Conservation (phyloP, 1,140 invertebrate genomes). For the Drosophila micromelanica region DNA sequence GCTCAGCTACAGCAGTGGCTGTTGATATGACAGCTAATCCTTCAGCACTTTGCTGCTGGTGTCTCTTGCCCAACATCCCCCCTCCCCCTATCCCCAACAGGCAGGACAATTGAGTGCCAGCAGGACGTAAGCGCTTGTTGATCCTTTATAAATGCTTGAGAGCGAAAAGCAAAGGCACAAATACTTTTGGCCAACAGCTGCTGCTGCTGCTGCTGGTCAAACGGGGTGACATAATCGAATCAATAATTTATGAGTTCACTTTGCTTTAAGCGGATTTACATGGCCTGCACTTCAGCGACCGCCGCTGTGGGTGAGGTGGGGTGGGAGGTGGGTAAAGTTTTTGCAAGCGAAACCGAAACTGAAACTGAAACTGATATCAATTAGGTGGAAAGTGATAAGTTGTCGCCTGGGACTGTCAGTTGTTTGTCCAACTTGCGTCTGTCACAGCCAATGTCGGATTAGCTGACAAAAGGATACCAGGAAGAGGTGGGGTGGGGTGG, state of each 20-base stretch:
- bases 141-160: conserved; percentile 77
- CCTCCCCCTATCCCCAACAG: background rate
- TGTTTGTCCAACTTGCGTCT: conserved; percentile 70
- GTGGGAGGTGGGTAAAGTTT: conserved; percentile 41
- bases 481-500: background rate
- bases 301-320: background rate
- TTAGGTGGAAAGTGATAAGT: conserved; percentile 79
- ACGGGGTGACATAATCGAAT: conserved; percentile 79
- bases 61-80: no score
- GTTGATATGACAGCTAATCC: conserved; percentile 70
- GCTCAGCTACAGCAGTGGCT: background rate
- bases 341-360: conserved; percentile 46
- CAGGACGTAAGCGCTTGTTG: conserved; percentile 77
- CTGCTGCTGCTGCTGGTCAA: conserved; percentile 23
- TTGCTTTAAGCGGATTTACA: conserved; percentile 77
- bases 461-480: background rate
- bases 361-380: conserved; percentile 77
- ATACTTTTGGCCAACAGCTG: conserved; percentile 50
- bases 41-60: conserved; percentile 53
- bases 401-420: conserved; percentile 51
- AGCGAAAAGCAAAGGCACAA: conserved; percentile 32
- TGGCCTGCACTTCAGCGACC: conserved; percentile 61
- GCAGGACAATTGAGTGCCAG: conserved; percentile 49
- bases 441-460: conserved; percentile 1
- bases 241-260: conserved; percentile 82